Evolutionary conservation across 2,888 invertebrate species (phyloP).

Genomic region (Arrhopalites spinosus): DNA sequence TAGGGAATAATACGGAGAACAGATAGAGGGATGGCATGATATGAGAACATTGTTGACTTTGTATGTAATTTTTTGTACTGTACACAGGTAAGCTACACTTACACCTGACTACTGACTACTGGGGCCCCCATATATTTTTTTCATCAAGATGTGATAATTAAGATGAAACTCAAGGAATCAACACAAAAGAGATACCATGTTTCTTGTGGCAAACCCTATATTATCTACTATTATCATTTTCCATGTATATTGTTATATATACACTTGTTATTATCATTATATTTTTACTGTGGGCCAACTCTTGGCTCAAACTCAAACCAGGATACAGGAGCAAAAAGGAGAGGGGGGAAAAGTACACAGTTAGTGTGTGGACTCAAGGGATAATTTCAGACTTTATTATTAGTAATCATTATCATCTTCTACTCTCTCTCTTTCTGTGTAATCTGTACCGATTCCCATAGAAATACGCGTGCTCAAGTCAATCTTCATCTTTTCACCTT

Average conservation of each 20-base stretch:
- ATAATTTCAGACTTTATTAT: slow-evolving; percentile 1
- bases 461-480: too few species aligned
- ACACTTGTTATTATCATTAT: too few species aligned
- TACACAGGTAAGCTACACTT: slow-evolving; percentile 23
- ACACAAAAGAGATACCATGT: slow-evolving; percentile 6
- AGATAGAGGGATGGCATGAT: not conserved
- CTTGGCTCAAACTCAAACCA: too few species aligned
- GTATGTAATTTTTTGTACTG: too few species aligned
- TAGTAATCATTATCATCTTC: slow-evolving; percentile 8
- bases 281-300: too few species aligned
- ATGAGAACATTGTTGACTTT: slow-evolving; percentile 8
- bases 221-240: not conserved
- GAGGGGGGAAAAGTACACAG: not conserved
- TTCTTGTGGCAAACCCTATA: not conserved
- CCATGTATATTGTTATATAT: not conserved
- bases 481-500: too few species aligned
- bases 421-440: not conserved
- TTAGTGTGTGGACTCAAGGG: not conserved
- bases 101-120: slow-evolving; percentile 5
- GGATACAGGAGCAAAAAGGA: not conserved
- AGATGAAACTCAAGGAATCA: slow-evolving; percentile 18
- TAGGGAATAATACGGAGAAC: too few species aligned
- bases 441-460: too few species aligned
- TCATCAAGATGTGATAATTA: slow-evolving; percentile 17
- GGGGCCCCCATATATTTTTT: too few species aligned